Percentiles rank a stretch among this genome's conserved stretches.
phyloP scores from a whole-genome alignment of 1,140 invertebrate species.

The Drosophila equinoxialis region DNA sequence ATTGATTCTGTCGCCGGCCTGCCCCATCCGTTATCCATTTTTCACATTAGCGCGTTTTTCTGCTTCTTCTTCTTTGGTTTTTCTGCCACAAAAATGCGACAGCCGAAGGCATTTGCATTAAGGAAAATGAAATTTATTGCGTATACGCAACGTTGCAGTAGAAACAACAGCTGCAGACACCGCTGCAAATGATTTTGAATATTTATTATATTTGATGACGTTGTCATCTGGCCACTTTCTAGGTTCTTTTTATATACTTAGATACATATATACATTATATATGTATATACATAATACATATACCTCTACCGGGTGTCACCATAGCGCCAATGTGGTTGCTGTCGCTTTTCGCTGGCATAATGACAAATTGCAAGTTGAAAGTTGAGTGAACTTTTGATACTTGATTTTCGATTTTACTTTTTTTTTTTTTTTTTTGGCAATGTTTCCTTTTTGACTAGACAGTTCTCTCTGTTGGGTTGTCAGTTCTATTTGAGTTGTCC shows the following conservation, averaged over 20 bases:
- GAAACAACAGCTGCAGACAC: conserved; percentile 40
- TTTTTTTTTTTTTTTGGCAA: conserved; percentile 29
- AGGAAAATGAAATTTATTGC: conserved; percentile 71
- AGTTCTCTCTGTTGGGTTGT: conserved; percentile 22
- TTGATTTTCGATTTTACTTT: not conserved
- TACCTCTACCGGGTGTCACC: conserved; percentile 49
- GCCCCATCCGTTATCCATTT: conserved; percentile 48
- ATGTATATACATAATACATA: too few species aligned
- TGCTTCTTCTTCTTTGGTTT: not conserved
- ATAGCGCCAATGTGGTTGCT: conserved; percentile 22
- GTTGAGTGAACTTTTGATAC: conserved; percentile 74
- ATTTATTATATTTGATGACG: conserved; percentile 71
- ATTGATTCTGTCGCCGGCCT: conserved; percentile 14
- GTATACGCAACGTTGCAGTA: conserved; percentile 69
- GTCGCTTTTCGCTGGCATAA: conserved; percentile 66
- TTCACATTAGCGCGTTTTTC: conserved; percentile 27
- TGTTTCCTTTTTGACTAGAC: not conserved
- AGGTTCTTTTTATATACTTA: conserved; percentile 8
- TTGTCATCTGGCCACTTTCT: conserved; percentile 32
- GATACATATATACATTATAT: conserved; percentile 16
- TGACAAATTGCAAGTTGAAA: conserved; percentile 80
- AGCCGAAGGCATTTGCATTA: conserved; percentile 65
- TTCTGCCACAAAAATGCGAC: conserved; percentile 72
- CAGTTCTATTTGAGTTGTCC: conserved; percentile 60
- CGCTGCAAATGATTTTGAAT: conserved; percentile 54